Conservation (phyloP, 2,113 vertebrate species). For the Podocnemis expansa region DNA sequence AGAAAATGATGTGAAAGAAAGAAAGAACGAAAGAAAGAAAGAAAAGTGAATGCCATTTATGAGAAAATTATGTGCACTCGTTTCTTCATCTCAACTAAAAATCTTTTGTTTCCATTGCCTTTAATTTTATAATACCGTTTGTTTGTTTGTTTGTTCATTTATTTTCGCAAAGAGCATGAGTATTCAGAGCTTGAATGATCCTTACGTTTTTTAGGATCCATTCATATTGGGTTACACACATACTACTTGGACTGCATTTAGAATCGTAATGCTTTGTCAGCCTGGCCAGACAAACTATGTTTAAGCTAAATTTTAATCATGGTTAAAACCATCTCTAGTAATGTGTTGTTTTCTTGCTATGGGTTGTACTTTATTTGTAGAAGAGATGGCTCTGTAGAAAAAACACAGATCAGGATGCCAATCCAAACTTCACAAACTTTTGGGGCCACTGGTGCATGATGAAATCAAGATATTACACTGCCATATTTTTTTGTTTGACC, state of each 20-base stretch:
- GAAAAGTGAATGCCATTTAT: neutral
- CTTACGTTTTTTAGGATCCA: rapidly evolving
- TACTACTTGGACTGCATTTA: neutral
- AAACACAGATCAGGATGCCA: neutral
- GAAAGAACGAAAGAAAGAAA: neutral
- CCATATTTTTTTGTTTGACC: neutral
- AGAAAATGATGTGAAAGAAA: neutral
- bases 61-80: neutral
- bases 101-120: neutral
- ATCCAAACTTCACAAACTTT: neutral
- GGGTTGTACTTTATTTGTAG: neutral
- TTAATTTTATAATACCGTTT: neutral
- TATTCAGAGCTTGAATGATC: neutral
- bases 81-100: neutral
- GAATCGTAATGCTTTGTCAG: neutral
- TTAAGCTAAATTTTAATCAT: neutral
- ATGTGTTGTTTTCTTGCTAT: rapidly evolving
- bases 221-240: neutral
- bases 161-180: neutral
- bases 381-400: neutral
- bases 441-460: neutral
- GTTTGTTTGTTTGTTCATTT: rapidly evolving
- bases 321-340: rapidly evolving
- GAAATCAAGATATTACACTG: neutral
- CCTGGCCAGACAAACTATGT: neutral